Percentiles rank a stretch among this genome's conserved stretches.
Conservation (phyloP, 2,888 invertebrate species). For the Protula sp. region DNA sequence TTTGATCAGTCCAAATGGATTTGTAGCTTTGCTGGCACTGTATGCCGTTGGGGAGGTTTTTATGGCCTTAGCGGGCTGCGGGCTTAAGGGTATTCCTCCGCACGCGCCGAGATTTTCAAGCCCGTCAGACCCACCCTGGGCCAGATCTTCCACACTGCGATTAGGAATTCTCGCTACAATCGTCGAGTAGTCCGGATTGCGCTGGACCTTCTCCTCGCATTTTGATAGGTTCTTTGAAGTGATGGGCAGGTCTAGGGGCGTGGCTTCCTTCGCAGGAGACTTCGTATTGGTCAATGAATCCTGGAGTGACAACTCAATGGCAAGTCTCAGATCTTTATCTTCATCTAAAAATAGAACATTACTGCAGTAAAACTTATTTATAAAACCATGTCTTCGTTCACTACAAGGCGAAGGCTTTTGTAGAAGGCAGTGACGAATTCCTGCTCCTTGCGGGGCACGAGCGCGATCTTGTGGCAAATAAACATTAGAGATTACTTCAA, state of each 20-base stretch:
- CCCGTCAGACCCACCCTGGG: background rate
- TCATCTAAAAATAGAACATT: constrained; percentile 23
- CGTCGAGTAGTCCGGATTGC: constrained; percentile 25
- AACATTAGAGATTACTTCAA: no score
- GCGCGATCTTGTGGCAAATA: constrained; percentile 58
- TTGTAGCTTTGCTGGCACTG: background rate
- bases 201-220: background rate
- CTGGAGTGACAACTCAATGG: constrained; percentile 59
- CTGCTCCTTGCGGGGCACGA: constrained; percentile 61
- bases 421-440: constrained; percentile 57
- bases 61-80: background rate
- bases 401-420: background rate
- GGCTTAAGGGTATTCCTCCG: background rate
- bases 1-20: constrained; percentile 46
- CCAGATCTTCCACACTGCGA: constrained; percentile 39
- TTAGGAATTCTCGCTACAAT: constrained; percentile 41
- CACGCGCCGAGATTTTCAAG: background rate
- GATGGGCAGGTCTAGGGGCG: background rate
- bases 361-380: no score
- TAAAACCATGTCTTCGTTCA: no score
- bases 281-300: constrained; percentile 33
- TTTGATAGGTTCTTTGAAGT: background rate
- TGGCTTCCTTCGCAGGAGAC: background rate
- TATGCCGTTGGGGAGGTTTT: background rate
- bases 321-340: constrained; percentile 42